These are phyloP conservation scores for Gorsachius goisagi DNA, from an alignment of 2,113 vertebrate genomes.

Conservation along the genomic window DNA sequence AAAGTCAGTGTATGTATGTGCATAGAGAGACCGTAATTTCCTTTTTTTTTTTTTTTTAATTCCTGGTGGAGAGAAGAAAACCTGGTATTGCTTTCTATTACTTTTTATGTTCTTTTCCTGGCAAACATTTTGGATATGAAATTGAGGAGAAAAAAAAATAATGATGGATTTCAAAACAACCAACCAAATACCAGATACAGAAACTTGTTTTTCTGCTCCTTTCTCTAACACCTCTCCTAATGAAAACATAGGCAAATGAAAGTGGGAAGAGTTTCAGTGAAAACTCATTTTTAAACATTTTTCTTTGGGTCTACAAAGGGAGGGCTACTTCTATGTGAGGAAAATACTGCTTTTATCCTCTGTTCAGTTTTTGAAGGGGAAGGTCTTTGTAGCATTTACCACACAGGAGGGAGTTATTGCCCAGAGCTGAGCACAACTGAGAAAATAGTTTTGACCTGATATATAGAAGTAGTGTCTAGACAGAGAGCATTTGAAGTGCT, in stretches of 20 bases:
- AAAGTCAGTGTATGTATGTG: background rate
- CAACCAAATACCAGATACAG: background rate
- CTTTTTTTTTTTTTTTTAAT: too few relatives aligned
- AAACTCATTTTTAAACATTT: background rate
- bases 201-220: conserved; percentile 14
- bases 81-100: background rate
- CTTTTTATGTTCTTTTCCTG: background rate
- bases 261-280: background rate
- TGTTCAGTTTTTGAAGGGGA: background rate
- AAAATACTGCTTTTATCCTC: background rate
- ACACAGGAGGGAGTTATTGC: conserved; percentile 12
- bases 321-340: background rate
- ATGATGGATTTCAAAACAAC: conserved; percentile 4
- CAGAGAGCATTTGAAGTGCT: conserved; percentile 30
- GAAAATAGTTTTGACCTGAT: conserved; percentile 27
- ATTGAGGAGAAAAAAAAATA: background rate
- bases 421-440: background rate
- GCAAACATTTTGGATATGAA: background rate
- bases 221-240: background rate
- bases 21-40: background rate
- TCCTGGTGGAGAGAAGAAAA: background rate
- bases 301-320: background rate
- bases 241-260: background rate
- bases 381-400: conserved; percentile 16
- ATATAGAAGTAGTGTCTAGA: conserved; percentile 37